These are phyloP conservation scores for Hassar affinis DNA, from an alignment of 2,113 vertebrate species.

Conservation along the genomic window DNA sequence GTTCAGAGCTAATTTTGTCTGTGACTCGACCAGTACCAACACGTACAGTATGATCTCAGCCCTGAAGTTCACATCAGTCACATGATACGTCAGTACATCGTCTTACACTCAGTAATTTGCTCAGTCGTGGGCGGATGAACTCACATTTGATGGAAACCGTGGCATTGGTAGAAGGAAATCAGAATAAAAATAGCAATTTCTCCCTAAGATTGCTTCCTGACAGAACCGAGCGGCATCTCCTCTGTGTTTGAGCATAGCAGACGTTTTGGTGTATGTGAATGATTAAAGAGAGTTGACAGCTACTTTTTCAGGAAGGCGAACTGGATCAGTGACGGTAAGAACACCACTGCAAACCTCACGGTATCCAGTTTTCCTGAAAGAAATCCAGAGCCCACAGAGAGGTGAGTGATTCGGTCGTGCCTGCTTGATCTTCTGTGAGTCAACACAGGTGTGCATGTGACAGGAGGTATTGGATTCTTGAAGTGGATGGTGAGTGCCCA, in stretches of 20 bases:
- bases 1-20: background rate
- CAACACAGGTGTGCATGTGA: background rate
- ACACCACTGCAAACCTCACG: background rate
- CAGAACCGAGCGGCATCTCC: background rate
- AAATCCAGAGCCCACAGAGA: conserved; percentile 5
- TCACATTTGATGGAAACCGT: background rate
- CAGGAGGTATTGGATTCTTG: conserved; percentile 6
- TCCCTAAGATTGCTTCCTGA: background rate
- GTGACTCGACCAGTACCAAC: background rate
- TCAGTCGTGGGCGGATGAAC: background rate
- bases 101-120: background rate
- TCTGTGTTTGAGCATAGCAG: background rate
- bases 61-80: conserved; percentile 1
- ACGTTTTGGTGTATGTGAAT: background rate
- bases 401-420: background rate
- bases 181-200: conserved; percentile 15
- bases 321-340: background rate
- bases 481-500: conserved; percentile 26
- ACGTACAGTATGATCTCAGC: background rate
- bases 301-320: conserved; percentile 13
- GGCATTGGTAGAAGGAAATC: background rate
- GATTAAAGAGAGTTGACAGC: conserved; percentile 2
- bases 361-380: background rate
- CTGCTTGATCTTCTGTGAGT: conserved; percentile 6
- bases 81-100: background rate